Evolutionary conservation across 1,140 invertebrate genomes (phyloP), one percentile per base, ranked within the genome.

Genomic region (Anastatus disparis): DNA sequence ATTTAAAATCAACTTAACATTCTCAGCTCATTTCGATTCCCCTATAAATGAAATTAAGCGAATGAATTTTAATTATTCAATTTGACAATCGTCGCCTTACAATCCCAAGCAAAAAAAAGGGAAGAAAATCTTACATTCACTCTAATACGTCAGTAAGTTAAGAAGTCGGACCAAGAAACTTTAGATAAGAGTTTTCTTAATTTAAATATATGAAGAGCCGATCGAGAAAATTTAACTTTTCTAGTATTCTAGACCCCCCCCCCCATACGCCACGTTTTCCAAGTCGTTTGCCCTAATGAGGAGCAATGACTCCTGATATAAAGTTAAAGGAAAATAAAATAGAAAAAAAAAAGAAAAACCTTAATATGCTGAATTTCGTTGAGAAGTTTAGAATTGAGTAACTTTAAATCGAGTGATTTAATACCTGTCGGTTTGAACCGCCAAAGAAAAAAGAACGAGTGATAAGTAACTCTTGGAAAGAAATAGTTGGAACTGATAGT

Each of bases 121-220:
- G n/a, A n/a, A n/a, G n/a, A n/a, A n/a, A n/a, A n/a, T n/a, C n/a
- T n/a, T n/a, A n/a, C n/a, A n/a, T n/a, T n/a, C n/a, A n/a, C n/a
- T n/a, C n/a, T n/a, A n/a, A n/a, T n/a, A n/a, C n/a, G n/a, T n/a
- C n/a, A n/a, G n/a, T n/a, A n/a, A n/a, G n/a, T n/a, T n/a, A n/a
- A n/a, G n/a, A n/a, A n/a, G n/a, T n/a, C n/a, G n/a, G n/a, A 9
- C 35, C 17, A 46, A 0, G 42, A 3, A 35, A 26, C 46, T 38
- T 50, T 15, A 2, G 31, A n/a, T 7, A 13, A 8, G 58, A 61
- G 22, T 44, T 44, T 61, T 17, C 26, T 46, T 70, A 63, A 63
- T 70, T 70, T 55, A 55, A 70, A 70, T 70, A 35, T 63, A 70
- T 55, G 38, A 63, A 44, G 59, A 70, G 4, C 50, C 20, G 38